phyloP scores from a whole-genome alignment of 1,140 invertebrate genomes.

The Thalassaphorura encarpata region DNA sequence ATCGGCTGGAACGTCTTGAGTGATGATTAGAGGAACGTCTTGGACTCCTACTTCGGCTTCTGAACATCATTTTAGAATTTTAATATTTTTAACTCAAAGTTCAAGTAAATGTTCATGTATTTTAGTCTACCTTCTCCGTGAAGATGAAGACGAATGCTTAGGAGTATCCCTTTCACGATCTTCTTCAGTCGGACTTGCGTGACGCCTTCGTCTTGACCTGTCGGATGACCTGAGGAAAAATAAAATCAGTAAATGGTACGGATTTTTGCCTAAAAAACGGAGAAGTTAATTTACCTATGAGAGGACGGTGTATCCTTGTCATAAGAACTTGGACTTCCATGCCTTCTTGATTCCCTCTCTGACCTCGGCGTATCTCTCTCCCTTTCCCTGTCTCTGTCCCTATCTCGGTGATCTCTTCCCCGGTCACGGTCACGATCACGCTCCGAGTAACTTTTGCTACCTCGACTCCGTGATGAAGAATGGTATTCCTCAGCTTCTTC shows the following conservation, averaged over 20 bases:
- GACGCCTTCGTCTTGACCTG: no score
- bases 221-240: not conserved
- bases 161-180: not conserved
- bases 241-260: not conserved
- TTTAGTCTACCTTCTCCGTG: not conserved
- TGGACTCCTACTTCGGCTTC: conserved; percentile 22
- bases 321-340: conserved; percentile 3
- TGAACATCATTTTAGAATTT: conserved; percentile 9
- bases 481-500: not conserved
- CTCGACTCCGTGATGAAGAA: not conserved
- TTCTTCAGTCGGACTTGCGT: no score
- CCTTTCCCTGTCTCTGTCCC: conserved; percentile 14
- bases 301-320: not conserved
- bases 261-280: not conserved
- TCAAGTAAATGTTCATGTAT: not conserved
- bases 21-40: not conserved
- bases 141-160: not conserved
- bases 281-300: not conserved
- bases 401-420: conserved; percentile 2
- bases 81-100: not conserved
- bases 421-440: not conserved
- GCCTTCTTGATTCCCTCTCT: conserved; percentile 13
- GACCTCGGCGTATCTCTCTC: no score
- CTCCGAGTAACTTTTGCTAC: no score
- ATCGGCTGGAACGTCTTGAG: no score